Evolutionary conservation across 1,140 invertebrate species (phyloP).

Genomic region (Pristionchus pacificus): DNA sequence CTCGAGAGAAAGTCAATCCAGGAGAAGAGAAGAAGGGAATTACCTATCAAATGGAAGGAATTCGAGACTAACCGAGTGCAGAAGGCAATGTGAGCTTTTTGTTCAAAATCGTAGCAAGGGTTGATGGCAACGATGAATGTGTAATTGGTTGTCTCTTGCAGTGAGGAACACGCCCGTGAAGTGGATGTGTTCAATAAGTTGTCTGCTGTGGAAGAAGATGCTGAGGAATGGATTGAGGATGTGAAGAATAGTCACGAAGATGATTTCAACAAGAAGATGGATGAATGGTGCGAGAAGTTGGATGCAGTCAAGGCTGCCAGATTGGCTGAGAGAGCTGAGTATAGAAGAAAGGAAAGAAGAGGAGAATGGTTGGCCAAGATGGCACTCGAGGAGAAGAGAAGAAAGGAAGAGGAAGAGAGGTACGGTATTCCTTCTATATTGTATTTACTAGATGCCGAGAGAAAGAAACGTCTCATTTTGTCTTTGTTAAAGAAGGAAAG

Average conservation of each 20-base stretch:
- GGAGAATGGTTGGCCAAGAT: no score
- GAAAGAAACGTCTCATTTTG: neutral
- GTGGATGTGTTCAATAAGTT: conserved; percentile 42
- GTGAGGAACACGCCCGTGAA: conserved; percentile 39
- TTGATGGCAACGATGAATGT: no score
- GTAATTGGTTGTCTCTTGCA: conserved; percentile 28
- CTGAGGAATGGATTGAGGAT: conserved; percentile 40
- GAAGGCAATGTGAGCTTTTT: conserved; percentile 46
- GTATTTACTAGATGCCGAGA: neutral
- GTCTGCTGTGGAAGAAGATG: conserved; percentile 36
- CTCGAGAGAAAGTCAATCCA: conserved; percentile 39
- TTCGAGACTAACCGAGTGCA: conserved; percentile 45
- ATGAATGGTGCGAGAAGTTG: conserved; percentile 31
- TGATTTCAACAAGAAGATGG: conserved; percentile 35
- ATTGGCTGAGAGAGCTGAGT: conserved; percentile 29
- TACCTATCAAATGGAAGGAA: conserved; percentile 37
- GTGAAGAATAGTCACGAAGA: conserved; percentile 39
- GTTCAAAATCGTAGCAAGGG: neutral
- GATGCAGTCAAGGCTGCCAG: conserved; percentile 35
- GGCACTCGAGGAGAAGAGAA: neutral
- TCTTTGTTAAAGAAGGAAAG: neutral
- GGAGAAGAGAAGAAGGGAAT: conserved; percentile 21
- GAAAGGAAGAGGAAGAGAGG: neutral
- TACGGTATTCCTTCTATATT: no score
- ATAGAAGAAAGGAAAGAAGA: conserved; percentile 34